Evolutionary conservation across 2,797 vertebrate genomes (phyloP), one percentile per base, ranked within the genome.

Genomic region (Enteromius treurensis): DNA sequence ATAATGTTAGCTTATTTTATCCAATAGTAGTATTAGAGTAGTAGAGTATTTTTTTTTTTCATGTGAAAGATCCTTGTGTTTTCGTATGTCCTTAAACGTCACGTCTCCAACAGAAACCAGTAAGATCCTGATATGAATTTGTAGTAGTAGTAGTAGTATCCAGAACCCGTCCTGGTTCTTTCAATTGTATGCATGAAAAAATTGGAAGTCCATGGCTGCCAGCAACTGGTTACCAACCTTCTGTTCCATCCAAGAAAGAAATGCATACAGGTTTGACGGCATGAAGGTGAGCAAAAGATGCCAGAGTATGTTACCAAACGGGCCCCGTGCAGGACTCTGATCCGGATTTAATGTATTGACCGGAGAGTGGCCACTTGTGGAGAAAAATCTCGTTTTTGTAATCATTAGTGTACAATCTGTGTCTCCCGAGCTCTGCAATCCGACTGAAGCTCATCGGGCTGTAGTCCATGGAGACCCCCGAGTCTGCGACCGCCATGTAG

Each of bases 401-500:
- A 2, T 95, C 91, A 23, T 95, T 95, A 81, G 93, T 85, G n/a
- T 94, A 95, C 80, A 93, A 79, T 13, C 80, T 84, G 49, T 85
- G 79, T 83, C 87, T 92, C 14, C 87, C 93, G n/a, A 90, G 74
- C 70, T 92, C 92, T 0, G 91, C 91, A 8, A 60, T 86, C 88
- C 90, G 88, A 86, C 89, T 86, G 23, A 91, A 92, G 58, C 86
- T 93, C 90, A 94, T 94, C 3, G 92, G 92, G 81, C 95, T 97
- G 86, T 96, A 96, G 88, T 96, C 95, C 82, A 96, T 94, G 1
- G 95, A 97, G 53, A 97, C 95, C 0, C 96, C 96, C 0, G 96
- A 97, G 85, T 97, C 95, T 0, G 96, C 95, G 51, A 95, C 95
- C 23, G 95, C 89, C 87, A 96, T 95, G 90, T 96, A 97, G n/a